Base-by-base conservation (phyloP, 1,140 invertebrate genomes). In the Aleiodes sp. region DNA sequence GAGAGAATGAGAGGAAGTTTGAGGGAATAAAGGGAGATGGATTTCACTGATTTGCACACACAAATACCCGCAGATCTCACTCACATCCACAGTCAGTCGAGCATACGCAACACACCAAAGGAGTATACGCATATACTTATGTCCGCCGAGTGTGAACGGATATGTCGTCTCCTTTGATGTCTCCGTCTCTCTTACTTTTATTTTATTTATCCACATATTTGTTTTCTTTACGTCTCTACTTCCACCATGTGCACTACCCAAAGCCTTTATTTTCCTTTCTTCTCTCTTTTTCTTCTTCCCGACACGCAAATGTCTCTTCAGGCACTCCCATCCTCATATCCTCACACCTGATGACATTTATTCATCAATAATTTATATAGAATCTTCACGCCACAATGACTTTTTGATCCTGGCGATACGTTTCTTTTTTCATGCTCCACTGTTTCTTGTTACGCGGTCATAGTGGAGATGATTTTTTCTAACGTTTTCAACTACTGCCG, bases 141-240 rank as follows among this genome's bases (percentile, higher is more conserved):
- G 77, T 70, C 70, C 59, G 75, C 33, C 72, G 75, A 83, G 82
- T 82, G 82, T 81, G 80, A 83, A 83, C 81, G 82, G 82, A 84
- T 83, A 81, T 80, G 81, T 82, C 81, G 80, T 79, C 63, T 81
- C 78, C 82, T 84, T 84, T 84, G 82, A 84, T 84, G 77, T 83
- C 74, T 77, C 75, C 75, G 75, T 80, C 29, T 57, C 64, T 41
- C 28, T 61, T 16, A 28, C 21, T 46, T 37, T 57, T 26, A 39
- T 24, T 67, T 16, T 63, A 62, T 29, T 56, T 75, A 71, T 59
- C 37, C 69, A 62, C 37, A 35, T 37, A 57, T 70, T 28, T 37
- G 28, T 37, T 60, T 19, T 16, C 56, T 65, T 61, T 65, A 41
- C 61, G 29, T 59, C 28, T 61, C 39, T 26, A 35, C 61, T 62